Conservation (phyloP, 2,797 vertebrate species). For the Enteromius fasciolatus region DNA sequence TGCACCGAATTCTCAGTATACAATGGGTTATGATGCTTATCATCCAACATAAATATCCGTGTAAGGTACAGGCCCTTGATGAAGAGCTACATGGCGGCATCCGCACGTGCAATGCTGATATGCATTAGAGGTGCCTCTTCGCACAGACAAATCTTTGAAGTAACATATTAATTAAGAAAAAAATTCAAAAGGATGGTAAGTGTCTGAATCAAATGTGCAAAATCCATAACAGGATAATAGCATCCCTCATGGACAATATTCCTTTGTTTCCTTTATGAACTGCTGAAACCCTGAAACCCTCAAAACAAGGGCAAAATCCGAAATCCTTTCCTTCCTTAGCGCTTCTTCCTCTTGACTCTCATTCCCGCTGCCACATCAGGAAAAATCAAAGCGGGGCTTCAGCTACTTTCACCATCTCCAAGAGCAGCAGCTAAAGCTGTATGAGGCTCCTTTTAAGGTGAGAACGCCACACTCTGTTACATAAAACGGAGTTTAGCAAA, state of each 20-base stretch:
- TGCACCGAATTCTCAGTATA: conserved; percentile 23
- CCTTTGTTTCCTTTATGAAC: conserved; percentile 63
- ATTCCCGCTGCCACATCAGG: conserved; percentile 68
- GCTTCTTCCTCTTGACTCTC: conserved; percentile 62
- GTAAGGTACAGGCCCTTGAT: conserved; percentile 1
- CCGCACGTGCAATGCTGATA: conserved; percentile 61
- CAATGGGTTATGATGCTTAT: conserved; percentile 30
- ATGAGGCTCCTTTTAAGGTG: conserved; percentile 84
- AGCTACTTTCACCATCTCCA: conserved; percentile 67
- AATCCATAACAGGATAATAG: conserved; percentile 63
- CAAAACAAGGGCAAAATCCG: conserved; percentile 36
- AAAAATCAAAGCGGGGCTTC: conserved; percentile 67
- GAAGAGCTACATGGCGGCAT: conserved; percentile 26
- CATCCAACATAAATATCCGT: conserved; percentile 55
- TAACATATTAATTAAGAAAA: conserved; percentile 74
- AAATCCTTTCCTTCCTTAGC: conserved; percentile 54
- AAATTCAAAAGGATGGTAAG: conserved; percentile 51
- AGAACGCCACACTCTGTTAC: conserved; percentile 75
- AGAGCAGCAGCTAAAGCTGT: conserved; percentile 71
- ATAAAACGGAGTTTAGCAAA: conserved; percentile 71
- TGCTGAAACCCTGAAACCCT: conserved; percentile 50
- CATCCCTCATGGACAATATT: conserved; percentile 61
- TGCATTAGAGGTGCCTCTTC: conserved; percentile 64
- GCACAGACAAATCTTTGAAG: conserved; percentile 63
- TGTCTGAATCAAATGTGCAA: conserved; percentile 63